Evolutionary conservation across 2,888 invertebrate species (phyloP).

Genomic region (Tipula confusa): DNA sequence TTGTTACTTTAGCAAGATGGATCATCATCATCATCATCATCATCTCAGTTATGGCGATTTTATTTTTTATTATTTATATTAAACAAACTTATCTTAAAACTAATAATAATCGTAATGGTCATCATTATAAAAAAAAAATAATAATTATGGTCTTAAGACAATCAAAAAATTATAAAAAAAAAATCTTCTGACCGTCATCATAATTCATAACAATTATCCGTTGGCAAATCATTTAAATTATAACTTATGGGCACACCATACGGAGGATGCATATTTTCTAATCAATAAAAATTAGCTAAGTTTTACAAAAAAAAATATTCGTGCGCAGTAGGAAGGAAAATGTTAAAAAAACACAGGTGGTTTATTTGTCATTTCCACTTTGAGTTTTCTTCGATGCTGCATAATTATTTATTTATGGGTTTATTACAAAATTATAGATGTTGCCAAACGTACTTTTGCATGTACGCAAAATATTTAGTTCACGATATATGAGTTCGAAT

Average conservation of each 20-base stretch:
- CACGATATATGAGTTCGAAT: no score
- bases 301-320: not conserved
- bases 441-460: no score
- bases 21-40: conserved; percentile 14
- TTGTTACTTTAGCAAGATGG: not conserved
- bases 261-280: not conserved
- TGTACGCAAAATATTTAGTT: no score
- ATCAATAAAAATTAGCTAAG: not conserved
- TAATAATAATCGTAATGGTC: not conserved
- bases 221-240: not conserved
- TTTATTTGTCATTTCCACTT: not conserved
- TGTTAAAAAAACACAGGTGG: not conserved
- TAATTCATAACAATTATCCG: not conserved
- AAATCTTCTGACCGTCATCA: not conserved
- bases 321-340: not conserved
- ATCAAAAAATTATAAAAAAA: no score
- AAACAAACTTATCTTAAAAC: not conserved
- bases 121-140: not conserved
- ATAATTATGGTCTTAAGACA: not conserved
- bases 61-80: not conserved
- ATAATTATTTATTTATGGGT: not conserved
- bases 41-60: no score
- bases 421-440: not conserved
- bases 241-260: not conserved
- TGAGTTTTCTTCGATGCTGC: not conserved